Conservation (phyloP, 2,113 vertebrate species). For the Astatotilapia flaviijosephi region DNA sequence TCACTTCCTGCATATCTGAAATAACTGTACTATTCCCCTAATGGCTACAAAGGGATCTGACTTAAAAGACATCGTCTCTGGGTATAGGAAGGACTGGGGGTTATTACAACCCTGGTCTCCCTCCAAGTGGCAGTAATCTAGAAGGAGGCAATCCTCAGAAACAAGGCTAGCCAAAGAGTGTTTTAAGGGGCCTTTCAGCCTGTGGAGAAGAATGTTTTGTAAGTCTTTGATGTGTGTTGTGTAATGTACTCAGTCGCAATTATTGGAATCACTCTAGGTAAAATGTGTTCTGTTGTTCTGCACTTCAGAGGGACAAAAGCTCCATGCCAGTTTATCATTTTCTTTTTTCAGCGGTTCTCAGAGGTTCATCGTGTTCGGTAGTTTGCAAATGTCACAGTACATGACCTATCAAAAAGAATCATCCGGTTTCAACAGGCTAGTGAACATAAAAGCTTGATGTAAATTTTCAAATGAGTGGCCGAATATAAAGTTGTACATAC, state of each 20-base stretch:
- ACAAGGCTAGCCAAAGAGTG: constrained; percentile 28
- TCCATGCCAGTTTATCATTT: constrained; percentile 5
- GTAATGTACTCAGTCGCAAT: constrained; percentile 45
- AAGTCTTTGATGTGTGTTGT: constrained; percentile 53
- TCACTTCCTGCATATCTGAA: neutral
- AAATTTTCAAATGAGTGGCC: neutral
- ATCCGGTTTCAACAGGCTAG: neutral
- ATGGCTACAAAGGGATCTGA: neutral
- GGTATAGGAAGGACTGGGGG: constrained; percentile 29
- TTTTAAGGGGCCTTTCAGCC: constrained; percentile 22
- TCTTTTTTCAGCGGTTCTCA: neutral
- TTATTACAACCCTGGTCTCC: constrained; percentile 35
- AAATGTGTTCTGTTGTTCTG: neutral
- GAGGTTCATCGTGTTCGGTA: neutral
- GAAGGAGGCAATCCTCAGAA: constrained; percentile 26
- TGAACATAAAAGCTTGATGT: neutral
- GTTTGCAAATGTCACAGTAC: neutral
- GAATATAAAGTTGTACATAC: neutral
- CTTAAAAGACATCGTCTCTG: constrained; percentile 26
- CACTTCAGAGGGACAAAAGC: neutral
- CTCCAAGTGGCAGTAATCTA: constrained; percentile 56
- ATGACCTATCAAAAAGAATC: neutral
- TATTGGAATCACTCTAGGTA: constrained; percentile 28
- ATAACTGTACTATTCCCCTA: constrained; percentile 4
- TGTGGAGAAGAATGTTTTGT: constrained; percentile 32